phyloP scores from a whole-genome alignment of 1,140 invertebrate genomes.

The Drosophila eugracilis region DNA sequence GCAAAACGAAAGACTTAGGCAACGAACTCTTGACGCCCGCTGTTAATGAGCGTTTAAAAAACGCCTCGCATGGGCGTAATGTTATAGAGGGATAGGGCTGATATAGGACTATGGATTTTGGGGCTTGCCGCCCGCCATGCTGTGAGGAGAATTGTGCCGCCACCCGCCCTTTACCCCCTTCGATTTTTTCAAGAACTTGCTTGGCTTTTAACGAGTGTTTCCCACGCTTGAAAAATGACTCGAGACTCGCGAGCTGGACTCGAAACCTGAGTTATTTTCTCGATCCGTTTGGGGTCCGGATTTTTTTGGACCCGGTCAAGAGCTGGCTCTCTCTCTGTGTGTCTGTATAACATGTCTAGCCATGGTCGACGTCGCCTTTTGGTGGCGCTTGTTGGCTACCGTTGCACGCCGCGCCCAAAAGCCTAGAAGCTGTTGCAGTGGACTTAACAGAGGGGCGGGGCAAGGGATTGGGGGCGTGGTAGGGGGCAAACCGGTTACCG shows the following conservation, averaged over 20 bases:
- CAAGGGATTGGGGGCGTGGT: constrained; percentile 2
- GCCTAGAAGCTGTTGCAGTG: constrained; percentile 30
- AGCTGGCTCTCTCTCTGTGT: constrained; percentile 15
- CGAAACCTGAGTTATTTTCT: constrained; percentile 8
- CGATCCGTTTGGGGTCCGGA: constrained; percentile 4
- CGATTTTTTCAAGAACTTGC: constrained; percentile 1
- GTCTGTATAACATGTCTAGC: constrained; percentile 58
- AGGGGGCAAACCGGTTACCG: constrained; percentile 33
- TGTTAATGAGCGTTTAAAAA: constrained; percentile 26
- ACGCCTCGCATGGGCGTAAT: constrained; percentile 7
- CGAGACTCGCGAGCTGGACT: constrained; percentile 25
- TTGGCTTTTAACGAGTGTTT: constrained; percentile 19
- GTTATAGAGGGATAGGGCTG: background rate
- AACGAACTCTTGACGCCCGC: constrained; percentile 53
- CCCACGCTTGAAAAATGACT: constrained; percentile 54
- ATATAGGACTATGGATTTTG: background rate
- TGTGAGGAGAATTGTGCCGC: constrained; percentile 17
- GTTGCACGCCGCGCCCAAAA: constrained; percentile 66
- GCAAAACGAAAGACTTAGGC: constrained; percentile 71
- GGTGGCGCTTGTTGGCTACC: constrained; percentile 76
- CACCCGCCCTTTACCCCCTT: background rate
- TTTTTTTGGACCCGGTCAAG: background rate
- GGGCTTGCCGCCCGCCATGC: constrained; percentile 21
- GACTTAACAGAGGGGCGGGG: background rate
- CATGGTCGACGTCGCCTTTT: constrained; percentile 33